Base-by-base conservation (phyloP, 2,888 invertebrate species). In the Stenoptilia bipunctidactyla region DNA sequence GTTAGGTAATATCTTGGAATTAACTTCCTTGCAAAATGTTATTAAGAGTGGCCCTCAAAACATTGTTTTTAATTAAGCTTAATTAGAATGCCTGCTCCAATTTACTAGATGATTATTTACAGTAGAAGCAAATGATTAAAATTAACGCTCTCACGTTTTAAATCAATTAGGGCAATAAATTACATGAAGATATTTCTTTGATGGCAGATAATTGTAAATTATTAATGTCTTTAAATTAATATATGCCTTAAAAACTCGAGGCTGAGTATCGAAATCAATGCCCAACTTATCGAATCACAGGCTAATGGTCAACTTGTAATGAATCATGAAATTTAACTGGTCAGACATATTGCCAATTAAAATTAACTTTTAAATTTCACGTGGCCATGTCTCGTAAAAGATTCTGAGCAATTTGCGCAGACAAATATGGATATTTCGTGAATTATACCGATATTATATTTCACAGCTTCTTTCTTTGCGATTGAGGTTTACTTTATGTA, bases 61-160 rank as follows among this genome's bases (percentile, higher is more conserved):
- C 30, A 30, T 30, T 30, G 30, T 30, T 30, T 30, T n/a, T 30
- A 30, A 30, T 30, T 30, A 30, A 10, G 10, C 30, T 30, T 30
- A 30, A 30, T 30, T 30, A 30, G 30, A 30, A 30, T 12, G 30
- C 12, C 30, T 30, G 30, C 30, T 30, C n/a, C 30, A 30, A 10
- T 30, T 30, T 30, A 4, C 10, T 3, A n/a, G 9, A 30, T 30
- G 12, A 30, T 30, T 30, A 30, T 30, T 30, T 30, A 30, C 30
- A 10, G 30, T 8, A 9, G 30, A 30, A 30, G 30, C 10, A 30
- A 12, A 30, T 30, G 30, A 30, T 30, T 30, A 30, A 30, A 30
- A 30, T 30, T n/a, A 30, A 30, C 12, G 30, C 30, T 5, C 3
- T 20, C 20, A 30, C 30, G 30, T 30, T 30, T 30, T 30, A n/a